Evolutionary conservation across 2,113 vertebrate species (phyloP), one percentile per base, ranked within the genome.

Genomic region (Vidua macroura): DNA sequence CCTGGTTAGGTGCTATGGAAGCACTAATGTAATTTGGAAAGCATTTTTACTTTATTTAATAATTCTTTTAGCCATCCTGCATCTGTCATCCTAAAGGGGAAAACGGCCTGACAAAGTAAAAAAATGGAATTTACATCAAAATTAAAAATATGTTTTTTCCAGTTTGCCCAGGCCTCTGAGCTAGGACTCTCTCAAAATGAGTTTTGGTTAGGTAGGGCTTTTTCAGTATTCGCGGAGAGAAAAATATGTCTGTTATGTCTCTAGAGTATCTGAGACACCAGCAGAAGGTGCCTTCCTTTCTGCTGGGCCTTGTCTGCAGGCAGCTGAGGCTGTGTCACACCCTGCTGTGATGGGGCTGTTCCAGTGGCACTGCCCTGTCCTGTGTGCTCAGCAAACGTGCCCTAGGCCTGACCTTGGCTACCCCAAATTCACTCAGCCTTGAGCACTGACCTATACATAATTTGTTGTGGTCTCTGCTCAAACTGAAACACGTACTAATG

Each of bases 401-500:
- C 84, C 91, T 85, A 76, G 48, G 63, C 59, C 76, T 94, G 95
- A 78, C 92, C 85, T 93, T 95, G 55, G 59, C 79, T 74, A 90
- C 68, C 64, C 85, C 39, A 72, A 80, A 67, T 56, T 88, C 92
- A 75, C 72, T 91, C 87, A 75, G 77, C 56, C 86, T 84, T 79
- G 83, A 94, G 88, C 88, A 78, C 92, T 96, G 92, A 90, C 86
- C 93, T 96, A 24, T 27, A 46, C 46, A 51, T 97, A 93, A 90
- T 88, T 90, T 88, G 79, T 83, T 96, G 83, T 96, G 83, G 64
- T 94, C 91, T 91, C 83, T 74, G 56, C 62, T 80, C 52, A 68
- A 17, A 74, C 69, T 93, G 56, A 93, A 94, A 77, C 43, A 43
- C 12, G 2, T 12, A 9, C 21, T 78, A 27, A 56, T 52, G 73